A percentile compares a stretch with the other conserved stretches of the same genome.
phyloP scores from a whole-genome alignment of 2,888 invertebrate species.

The Chymomyza caudatula region DNA sequence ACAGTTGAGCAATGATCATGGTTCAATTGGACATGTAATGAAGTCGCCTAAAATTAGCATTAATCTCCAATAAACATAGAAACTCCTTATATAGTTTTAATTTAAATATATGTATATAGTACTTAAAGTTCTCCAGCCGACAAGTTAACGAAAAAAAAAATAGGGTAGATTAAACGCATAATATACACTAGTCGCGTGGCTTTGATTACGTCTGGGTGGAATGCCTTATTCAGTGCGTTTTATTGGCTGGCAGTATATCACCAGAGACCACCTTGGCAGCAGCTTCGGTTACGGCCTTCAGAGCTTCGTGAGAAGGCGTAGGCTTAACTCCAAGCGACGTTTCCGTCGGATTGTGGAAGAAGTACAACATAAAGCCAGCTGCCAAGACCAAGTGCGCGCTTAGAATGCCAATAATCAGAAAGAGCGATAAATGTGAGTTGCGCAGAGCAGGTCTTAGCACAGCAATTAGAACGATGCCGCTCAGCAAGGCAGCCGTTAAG shows the following conservation, averaged over 20 bases:
- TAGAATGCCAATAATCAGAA: conserved; percentile 83
- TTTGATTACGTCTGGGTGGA: conserved; percentile 4
- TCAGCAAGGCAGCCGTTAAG: conserved; percentile 87
- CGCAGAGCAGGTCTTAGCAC: conserved; percentile 88
- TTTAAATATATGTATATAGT: conserved; percentile 11
- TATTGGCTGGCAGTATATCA: conserved; percentile 24
- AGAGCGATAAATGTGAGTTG: conserved; percentile 83
- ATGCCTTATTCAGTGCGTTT: conserved; percentile 35
- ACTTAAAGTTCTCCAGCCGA: conserved; percentile 1
- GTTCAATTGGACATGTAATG: too few species aligned
- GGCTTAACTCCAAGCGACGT: neutral
- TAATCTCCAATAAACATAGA: neutral
- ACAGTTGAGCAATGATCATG: too few species aligned
- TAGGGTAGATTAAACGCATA: conserved; percentile 15
- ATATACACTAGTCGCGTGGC: conserved; percentile 20
- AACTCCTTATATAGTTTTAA: neutral
- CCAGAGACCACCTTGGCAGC: conserved; percentile 21
- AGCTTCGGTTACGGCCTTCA: conserved; percentile 9
- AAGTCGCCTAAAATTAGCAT: too few species aligned
- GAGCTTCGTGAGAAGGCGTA: neutral
- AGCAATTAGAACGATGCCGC: conserved; percentile 90
- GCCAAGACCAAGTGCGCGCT: conserved; percentile 89
- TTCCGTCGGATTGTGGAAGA: conserved; percentile 81
- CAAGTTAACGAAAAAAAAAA: neutral
- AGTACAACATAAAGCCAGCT: conserved; percentile 90